Base-by-base conservation (phyloP, 1,140 invertebrate genomes). In the Chionoecetes opilio region DNA sequence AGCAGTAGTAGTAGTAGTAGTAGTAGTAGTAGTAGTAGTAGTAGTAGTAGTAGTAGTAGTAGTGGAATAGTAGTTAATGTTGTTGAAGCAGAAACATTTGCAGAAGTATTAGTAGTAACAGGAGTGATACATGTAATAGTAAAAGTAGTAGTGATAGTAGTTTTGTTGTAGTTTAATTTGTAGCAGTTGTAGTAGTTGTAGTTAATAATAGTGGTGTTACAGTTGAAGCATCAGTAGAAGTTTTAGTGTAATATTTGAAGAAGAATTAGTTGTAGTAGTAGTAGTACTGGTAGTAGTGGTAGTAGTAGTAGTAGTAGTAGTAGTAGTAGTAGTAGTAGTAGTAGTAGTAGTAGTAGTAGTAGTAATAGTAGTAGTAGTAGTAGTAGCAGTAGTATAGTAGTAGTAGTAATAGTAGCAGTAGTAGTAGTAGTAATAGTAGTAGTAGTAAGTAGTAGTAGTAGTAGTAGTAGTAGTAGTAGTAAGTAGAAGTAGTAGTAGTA, bases 311-410 rank as follows among this genome's bases (percentile, higher is more conserved):
- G 53, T 75, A 75, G 53, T 75, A 75, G 53, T 75, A 75, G 53
- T 75, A 75, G 53, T 75, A 75, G 53, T 75, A 75, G 53, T 75
- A 75, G 53, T 75, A 75, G 53, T 75, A 75, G 53, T 75, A 75
- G 53, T 75, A 75, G 53, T 75, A 75, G 21, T 75, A 75, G 53
- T 75, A 75, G 53, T 75, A 75, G 53, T 75, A 75, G 53, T 75
- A 75, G 53, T 75, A 75, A 26, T 75, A 75, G 53, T 75, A 75
- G 53, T 75, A 75, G 53, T 75, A 75, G 53, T 75, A 75, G 53
- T 75, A 75, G 53, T 75, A 75, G 2, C 26, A 21, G 6, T 11
- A 21, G 8, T 14, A 21, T 75, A 75, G 53, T 75, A 75, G 53
- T 75, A 75, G 53, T 75, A 75, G 53, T 75, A 11, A 21, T 75